Evolutionary conservation across 1,140 invertebrate genomes (phyloP).

Genomic region (Cotesia chilonis): DNA sequence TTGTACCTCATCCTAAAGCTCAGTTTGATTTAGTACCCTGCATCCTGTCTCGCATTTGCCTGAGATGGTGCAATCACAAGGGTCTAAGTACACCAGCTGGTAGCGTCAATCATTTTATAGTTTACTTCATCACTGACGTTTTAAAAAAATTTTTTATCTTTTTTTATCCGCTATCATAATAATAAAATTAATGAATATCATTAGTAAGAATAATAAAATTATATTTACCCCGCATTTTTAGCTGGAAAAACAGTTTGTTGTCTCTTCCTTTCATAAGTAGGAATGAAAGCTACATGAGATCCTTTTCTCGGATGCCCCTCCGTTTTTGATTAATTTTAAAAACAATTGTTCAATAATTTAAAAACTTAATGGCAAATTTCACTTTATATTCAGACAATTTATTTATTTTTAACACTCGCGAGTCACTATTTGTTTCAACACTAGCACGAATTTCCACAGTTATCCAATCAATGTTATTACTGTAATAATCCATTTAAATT

Average conservation of each 20-base stretch:
- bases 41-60: too few relatives aligned
- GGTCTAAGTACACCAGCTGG: too few relatives aligned
- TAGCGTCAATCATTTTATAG: too few relatives aligned
- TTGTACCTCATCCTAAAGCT: too few relatives aligned
- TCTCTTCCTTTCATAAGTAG: constrained; percentile 62
- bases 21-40: too few relatives aligned
- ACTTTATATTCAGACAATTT: background rate
- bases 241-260: constrained; percentile 72
- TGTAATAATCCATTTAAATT: background rate
- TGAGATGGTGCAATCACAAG: too few relatives aligned
- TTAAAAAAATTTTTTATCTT: too few relatives aligned
- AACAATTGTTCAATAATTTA: constrained; percentile 6
- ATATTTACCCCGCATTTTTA: constrained; percentile 72
- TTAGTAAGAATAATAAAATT: constrained; percentile 2
- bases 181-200: background rate
- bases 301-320: constrained; percentile 53
- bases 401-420: background rate
- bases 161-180: background rate
- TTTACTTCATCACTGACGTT: too few relatives aligned
- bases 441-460: too few relatives aligned
- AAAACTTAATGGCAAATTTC: background rate
- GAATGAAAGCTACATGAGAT: constrained; percentile 57
- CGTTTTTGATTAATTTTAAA: constrained; percentile 50
- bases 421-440: too few relatives aligned
- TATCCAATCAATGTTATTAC: background rate